Percentiles rank a stretch among this genome's conserved stretches.
phyloP scores from a whole-genome alignment of 2,888 invertebrate species.

The Linnaemya vulpina region DNA sequence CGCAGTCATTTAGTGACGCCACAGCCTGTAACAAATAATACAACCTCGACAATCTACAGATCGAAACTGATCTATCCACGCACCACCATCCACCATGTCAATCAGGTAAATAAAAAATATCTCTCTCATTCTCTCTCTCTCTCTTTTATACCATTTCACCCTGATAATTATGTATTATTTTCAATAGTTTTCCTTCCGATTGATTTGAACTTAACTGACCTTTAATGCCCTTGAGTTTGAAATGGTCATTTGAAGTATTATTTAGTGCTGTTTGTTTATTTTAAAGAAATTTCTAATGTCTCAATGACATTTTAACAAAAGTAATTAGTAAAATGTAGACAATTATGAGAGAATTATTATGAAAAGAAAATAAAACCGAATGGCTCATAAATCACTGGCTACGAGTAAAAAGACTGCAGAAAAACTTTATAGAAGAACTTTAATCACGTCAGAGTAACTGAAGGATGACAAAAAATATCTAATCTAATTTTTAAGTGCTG shows the following conservation, averaged over 20 bases:
- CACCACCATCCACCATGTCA: conserved; percentile 68
- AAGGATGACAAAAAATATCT: too few species aligned
- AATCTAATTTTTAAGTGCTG: too few species aligned
- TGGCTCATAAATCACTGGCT: background rate
- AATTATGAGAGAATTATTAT: too few species aligned
- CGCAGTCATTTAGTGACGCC: conserved; percentile 79
- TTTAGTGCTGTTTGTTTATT: background rate
- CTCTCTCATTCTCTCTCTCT: background rate
- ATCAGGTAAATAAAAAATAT: conserved; percentile 59
- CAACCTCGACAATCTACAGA: conserved; percentile 76
- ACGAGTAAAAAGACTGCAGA: background rate
- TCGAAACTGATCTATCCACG: conserved; percentile 81
- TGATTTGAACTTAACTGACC: background rate
- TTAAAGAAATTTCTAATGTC: background rate
- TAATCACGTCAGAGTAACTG: background rate
- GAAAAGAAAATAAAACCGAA: background rate
- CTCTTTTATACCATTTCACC: background rate
- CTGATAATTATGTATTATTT: background rate
- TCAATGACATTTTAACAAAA: background rate
- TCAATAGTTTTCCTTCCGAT: background rate
- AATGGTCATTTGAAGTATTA: background rate
- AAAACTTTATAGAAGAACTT: background rate
- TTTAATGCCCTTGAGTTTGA: background rate
- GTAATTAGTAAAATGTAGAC: background rate
- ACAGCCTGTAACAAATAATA: conserved; percentile 74